Evolutionary conservation across 2,113 vertebrate species (phyloP).

Genomic region (Agelaius tricolor): DNA sequence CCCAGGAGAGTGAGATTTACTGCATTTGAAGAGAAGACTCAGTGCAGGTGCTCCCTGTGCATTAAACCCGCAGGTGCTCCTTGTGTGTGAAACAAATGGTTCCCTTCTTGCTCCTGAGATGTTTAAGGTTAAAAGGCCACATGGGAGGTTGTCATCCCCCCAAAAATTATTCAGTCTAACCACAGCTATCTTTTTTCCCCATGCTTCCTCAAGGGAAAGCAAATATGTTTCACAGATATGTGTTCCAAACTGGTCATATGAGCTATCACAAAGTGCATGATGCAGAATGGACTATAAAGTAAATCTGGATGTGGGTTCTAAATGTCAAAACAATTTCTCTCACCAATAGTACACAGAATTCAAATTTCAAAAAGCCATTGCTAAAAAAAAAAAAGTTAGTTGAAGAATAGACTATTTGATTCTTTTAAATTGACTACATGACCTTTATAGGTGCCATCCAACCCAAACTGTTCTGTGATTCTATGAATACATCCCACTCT

Average conservation of each 20-base stretch:
- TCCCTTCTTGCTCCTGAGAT: background rate
- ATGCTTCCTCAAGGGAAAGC: background rate
- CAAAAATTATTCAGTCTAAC: background rate
- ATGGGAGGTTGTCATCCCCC: background rate
- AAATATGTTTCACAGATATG: background rate
- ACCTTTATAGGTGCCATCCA: background rate
- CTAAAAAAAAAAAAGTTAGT: background rate
- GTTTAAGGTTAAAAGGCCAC: background rate
- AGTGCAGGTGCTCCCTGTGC: background rate
- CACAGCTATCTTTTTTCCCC: background rate
- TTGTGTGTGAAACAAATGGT: background rate
- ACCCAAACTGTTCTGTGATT: background rate
- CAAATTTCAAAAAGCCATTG: background rate
- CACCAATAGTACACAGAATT: background rate
- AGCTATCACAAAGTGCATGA: background rate
- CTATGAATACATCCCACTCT: background rate
- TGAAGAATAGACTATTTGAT: background rate
- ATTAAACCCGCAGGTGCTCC: background rate
- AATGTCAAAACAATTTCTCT: background rate
- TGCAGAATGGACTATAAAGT: background rate
- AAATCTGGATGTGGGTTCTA: background rate
- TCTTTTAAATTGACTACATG: background rate
- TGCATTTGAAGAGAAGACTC: background rate
- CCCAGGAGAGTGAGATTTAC: background rate
- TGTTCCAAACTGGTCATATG: background rate